Base-by-base conservation (phyloP, 2,888 invertebrate genomes). In the Siphonodentalium dalli region DNA sequence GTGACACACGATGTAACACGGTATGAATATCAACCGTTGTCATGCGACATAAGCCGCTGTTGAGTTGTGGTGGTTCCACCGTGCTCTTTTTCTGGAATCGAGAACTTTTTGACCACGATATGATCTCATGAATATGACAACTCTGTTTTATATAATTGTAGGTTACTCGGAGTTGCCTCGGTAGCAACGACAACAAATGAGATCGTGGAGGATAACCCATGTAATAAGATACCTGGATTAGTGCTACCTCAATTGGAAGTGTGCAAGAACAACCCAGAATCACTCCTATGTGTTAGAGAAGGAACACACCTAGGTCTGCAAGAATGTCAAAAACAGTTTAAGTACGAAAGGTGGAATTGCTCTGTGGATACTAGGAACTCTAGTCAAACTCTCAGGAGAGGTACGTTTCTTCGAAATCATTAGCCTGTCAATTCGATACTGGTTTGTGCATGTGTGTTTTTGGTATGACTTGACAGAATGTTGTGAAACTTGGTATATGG, bases 281-380 rank as follows among this genome's bases (percentile, higher is more conserved):
- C 85, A 34, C 82, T 87, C 52, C 75, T 79, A 35, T 83, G 84
- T 57, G 84, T 86, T 42, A 83, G 84, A 13, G 80, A 84, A 35
- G 86, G 86, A 13, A 85, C 85, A 2, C 71, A 83, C 28, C 74
- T 83, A 33, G 86, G 85, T 26, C 84, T 87, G 56, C 69, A 77
- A 28, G 85, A 87, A 68, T 87, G 86, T 63, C 85, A 86, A 68
- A 77, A 78, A 48, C 86, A 86, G 74, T 87, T 87, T 73, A 75
- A 80, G 44, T 80, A 82, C 66, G 85, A 86, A 68, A 74, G 85
- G 11, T 87, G 87, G 87, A 87, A 87, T 74, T 87, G 87, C 63
- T 82, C 84, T 2, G 74, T 77, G 0, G 58, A 59, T 48, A 57
- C 50, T 54, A 75, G 67, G 47, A 83, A 85, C n/a, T 85, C 85